Evolutionary conservation across 2,797 vertebrate genomes (phyloP).

Genomic region (Molossus molossus): DNA sequence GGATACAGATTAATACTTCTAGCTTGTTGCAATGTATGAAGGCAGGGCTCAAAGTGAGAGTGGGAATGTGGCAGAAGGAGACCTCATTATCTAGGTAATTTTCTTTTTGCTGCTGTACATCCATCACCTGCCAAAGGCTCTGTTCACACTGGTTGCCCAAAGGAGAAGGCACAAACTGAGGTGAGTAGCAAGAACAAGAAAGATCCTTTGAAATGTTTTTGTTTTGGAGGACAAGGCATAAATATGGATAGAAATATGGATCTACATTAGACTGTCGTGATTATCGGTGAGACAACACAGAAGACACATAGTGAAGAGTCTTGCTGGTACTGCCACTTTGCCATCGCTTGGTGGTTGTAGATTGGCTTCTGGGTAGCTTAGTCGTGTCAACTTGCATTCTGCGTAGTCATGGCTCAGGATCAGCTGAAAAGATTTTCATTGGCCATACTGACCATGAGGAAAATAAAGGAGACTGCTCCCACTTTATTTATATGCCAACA

Average conservation of each 20-base stretch:
- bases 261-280: background rate
- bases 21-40: background rate
- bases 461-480: background rate
- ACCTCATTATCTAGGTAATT: background rate
- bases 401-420: background rate
- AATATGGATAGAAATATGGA: background rate
- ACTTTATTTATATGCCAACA: background rate
- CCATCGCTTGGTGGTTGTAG: background rate
- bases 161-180: background rate
- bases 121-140: background rate
- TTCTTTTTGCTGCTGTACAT: background rate
- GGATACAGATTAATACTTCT: background rate
- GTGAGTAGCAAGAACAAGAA: background rate
- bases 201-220: background rate
- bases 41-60: background rate
- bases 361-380: background rate
- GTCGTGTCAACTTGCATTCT: background rate
- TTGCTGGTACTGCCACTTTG: background rate
- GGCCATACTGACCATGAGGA: background rate
- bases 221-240: background rate
- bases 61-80: background rate
- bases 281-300: background rate
- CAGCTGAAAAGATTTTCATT: conserved; percentile 43
- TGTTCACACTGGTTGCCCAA: background rate
- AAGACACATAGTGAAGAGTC: background rate